A percentile compares a stretch with the other conserved stretches of the same genome.
phyloP scores from a whole-genome alignment of 2,113 vertebrate species.

The Miniopterus natalensis region DNA sequence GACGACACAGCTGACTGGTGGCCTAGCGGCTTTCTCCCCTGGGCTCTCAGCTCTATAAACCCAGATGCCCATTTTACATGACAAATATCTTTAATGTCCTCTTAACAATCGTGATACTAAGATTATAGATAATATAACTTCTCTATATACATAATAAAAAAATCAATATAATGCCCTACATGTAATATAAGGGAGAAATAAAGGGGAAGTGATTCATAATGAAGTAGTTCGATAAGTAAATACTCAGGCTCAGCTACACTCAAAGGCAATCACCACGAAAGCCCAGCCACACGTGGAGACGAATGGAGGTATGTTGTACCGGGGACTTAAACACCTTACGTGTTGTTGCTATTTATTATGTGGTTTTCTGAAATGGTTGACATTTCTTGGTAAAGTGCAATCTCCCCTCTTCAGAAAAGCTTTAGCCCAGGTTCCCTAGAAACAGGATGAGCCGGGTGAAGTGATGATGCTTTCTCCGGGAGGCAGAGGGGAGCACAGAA shows the following conservation, averaged over 20 bases:
- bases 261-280: background rate
- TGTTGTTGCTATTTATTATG: background rate
- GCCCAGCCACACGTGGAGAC: background rate
- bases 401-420: background rate
- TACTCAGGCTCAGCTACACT: background rate
- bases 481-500: fast-evolving
- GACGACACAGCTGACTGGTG: fast-evolving
- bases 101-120: conserved; percentile 4
- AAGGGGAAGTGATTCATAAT: conserved; percentile 45
- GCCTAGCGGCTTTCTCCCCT: background rate
- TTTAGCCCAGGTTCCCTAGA: background rate
- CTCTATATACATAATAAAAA: conserved; percentile 52
- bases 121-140: conserved; percentile 62
- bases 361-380: conserved; percentile 12
- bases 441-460: background rate
- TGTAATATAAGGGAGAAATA: conserved; percentile 26
- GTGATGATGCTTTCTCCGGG: fast-evolving
- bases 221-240: conserved; percentile 41
- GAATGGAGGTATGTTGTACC: background rate
- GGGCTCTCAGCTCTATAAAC: background rate
- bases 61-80: background rate
- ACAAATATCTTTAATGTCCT: conserved; percentile 40
- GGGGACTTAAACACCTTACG: background rate
- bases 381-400: background rate
- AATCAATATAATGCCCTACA: conserved; percentile 51